Conservation (phyloP, 2,888 invertebrate species). For the Rhimphoctona megacephalus region DNA sequence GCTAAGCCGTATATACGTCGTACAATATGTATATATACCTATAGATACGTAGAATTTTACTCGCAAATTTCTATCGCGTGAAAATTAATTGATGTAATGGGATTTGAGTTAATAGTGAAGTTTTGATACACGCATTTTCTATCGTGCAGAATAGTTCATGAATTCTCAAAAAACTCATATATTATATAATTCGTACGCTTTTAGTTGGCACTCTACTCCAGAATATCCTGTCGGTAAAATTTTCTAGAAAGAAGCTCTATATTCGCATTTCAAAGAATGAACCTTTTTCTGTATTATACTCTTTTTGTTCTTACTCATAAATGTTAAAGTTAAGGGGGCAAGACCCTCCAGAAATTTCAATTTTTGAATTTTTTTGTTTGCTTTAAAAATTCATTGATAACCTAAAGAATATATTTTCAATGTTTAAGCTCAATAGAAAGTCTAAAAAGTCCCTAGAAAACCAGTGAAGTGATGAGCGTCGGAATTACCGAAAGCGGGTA, state of each 20-base stretch:
- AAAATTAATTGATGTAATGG: slow-evolving; percentile 14
- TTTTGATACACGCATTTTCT: neutral
- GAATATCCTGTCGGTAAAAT: no score
- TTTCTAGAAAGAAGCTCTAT: neutral
- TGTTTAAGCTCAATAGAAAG: no score
- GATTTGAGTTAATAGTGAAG: neutral
- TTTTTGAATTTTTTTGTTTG: no score
- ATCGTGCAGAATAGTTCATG: neutral
- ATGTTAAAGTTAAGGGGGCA: slow-evolving; percentile 1
- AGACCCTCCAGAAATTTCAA: no score
- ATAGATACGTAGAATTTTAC: neutral
- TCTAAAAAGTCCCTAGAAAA: no score
- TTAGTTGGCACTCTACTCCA: no score
- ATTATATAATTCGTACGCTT: no score
- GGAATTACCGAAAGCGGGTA: no score
- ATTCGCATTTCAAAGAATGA: neutral
- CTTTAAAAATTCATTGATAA: no score
- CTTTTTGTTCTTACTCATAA: neutral
- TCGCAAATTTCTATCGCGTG: slow-evolving; percentile 6
- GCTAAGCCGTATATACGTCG: neutral
- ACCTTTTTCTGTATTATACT: neutral
- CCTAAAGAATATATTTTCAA: no score
- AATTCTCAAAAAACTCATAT: no score
- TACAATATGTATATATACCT: neutral
- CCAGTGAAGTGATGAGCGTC: no score